These are phyloP conservation scores for Daphoenositta chrysoptera DNA, from an alignment of 2,113 vertebrate genomes.

Conservation along the genomic window DNA sequence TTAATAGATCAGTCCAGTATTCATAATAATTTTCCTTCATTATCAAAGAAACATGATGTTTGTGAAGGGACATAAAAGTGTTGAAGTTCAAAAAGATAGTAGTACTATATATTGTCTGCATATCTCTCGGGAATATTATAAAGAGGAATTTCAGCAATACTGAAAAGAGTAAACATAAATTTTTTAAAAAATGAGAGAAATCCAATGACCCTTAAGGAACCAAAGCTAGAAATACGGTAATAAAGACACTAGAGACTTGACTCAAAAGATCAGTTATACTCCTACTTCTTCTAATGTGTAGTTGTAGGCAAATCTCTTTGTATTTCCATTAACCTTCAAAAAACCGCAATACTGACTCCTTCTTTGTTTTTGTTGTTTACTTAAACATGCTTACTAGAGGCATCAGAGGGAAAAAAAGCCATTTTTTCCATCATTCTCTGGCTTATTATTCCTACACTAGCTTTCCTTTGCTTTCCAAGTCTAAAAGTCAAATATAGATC, in stretches of 20 bases:
- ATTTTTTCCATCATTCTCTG: background rate
- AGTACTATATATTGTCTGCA: background rate
- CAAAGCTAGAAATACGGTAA: constrained; percentile 16
- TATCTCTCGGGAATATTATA: background rate
- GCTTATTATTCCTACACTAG: background rate
- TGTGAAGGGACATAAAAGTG: background rate
- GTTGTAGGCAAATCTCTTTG: background rate
- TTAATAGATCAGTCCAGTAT: constrained; percentile 54
- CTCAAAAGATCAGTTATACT: background rate
- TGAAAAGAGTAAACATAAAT: background rate
- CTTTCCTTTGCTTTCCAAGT: background rate
- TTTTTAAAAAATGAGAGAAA: constrained; percentile 19
- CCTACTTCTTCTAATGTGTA: background rate
- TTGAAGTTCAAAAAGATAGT: background rate
- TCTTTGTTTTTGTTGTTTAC: constrained; percentile 5
- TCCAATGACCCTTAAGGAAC: constrained; percentile 22
- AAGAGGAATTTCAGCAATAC: background rate
- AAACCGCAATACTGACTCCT: background rate
- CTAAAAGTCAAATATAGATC: background rate
- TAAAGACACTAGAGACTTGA: constrained; percentile 23
- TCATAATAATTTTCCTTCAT: constrained; percentile 50
- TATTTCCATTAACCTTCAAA: constrained; percentile 30
- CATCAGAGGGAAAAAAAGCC: background rate
- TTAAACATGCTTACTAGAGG: background rate
- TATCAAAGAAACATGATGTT: background rate